Conservation (phyloP, 2,797 vertebrate species). For the Sebastes kiyomatsui region DNA sequence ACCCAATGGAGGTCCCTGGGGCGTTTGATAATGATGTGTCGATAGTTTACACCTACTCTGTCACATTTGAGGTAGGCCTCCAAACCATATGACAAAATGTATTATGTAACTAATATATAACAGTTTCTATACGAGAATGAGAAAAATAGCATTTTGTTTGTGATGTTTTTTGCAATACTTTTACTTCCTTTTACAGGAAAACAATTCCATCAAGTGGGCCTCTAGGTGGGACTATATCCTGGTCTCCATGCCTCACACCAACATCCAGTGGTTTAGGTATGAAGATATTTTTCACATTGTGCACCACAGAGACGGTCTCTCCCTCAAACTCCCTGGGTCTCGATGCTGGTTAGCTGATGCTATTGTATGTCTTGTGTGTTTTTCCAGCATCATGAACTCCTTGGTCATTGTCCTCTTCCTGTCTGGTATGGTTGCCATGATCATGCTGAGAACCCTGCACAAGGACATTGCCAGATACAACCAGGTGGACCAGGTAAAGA, state of each 20-base stretch:
- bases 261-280: slow-evolving; percentile 95
- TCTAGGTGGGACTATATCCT: slow-evolving; percentile 95
- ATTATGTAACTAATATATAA: background rate
- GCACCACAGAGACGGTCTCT: background rate
- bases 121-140: background rate
- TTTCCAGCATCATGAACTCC: slow-evolving; percentile 91
- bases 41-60: slow-evolving; percentile 88
- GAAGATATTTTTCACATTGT: background rate
- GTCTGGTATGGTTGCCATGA: slow-evolving; percentile 93
- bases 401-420: slow-evolving; percentile 92
- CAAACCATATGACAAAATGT: background rate
- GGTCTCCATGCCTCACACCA: slow-evolving; percentile 91
- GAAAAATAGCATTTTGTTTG: background rate
- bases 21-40: slow-evolving; percentile 79
- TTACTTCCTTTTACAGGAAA: slow-evolving; percentile 72
- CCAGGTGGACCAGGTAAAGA: slow-evolving; percentile 87
- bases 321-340: background rate
- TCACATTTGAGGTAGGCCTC: slow-evolving; percentile 85
- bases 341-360: background rate
- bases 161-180: background rate
- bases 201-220: slow-evolving; percentile 88
- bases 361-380: background rate
- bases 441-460: slow-evolving; percentile 91
- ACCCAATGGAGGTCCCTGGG: slow-evolving; percentile 88
- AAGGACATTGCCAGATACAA: slow-evolving; percentile 95